phyloP scores from a whole-genome alignment of 2,888 invertebrate genomes.

The Drosophila picticornis region DNA sequence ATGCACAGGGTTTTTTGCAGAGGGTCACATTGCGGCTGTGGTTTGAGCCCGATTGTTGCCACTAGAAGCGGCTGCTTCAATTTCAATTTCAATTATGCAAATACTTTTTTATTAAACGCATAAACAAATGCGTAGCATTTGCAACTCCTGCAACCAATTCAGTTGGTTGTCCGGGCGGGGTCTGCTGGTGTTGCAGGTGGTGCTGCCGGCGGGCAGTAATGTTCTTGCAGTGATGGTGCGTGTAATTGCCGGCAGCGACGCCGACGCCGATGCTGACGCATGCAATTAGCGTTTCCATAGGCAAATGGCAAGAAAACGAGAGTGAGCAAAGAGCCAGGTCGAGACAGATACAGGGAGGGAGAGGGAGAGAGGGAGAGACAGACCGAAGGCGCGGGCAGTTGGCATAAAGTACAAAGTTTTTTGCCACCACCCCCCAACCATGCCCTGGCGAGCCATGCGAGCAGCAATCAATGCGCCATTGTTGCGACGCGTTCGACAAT shows the following conservation, averaged over 20 bases:
- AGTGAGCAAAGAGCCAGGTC: neutral
- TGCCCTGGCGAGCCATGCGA: neutral
- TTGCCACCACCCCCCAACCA: too few relatives aligned
- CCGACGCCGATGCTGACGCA: conserved; percentile 55
- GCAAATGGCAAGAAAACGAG: conserved; percentile 20
- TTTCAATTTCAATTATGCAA: conserved; percentile 73
- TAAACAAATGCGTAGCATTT: conserved; percentile 68
- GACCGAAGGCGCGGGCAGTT: conserved; percentile 51
- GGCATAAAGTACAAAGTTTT: conserved; percentile 55
- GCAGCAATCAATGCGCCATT: conserved; percentile 70
- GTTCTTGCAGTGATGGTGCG: conserved; percentile 14
- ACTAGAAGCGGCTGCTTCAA: conserved; percentile 66
- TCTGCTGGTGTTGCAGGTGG: neutral
- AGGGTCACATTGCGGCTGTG: conserved; percentile 31
- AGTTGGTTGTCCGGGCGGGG: neutral
- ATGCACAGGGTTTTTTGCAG: conserved; percentile 54
- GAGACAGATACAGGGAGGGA: neutral
- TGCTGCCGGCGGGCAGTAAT: neutral
- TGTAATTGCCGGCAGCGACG: conserved; percentile 59
- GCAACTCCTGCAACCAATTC: conserved; percentile 20
- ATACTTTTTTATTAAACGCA: conserved; percentile 75
- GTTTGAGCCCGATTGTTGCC: conserved; percentile 2
- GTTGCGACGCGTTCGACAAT: conserved; percentile 73
- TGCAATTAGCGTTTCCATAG: conserved; percentile 67
- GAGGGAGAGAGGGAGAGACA: neutral